Evolutionary conservation across 1,140 invertebrate species (phyloP).

Genomic region (Octopus bimaculoides): DNA sequence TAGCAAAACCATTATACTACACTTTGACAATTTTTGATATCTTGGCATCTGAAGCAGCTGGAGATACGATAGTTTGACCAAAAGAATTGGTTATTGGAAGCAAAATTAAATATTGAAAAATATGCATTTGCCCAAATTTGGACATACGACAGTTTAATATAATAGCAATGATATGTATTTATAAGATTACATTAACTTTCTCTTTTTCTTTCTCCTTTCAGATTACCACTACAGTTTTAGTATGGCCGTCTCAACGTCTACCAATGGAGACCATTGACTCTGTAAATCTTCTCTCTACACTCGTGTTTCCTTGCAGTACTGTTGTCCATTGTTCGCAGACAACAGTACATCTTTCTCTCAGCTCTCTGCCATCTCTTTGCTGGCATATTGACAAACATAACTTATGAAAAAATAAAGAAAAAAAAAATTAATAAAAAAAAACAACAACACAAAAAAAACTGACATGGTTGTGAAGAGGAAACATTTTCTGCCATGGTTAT

Average conservation of each 20-base stretch:
- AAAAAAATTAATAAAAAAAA: background rate
- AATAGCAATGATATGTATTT: background rate
- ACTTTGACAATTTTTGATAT: background rate
- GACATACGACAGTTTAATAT: background rate
- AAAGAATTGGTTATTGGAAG: background rate
- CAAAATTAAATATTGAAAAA: background rate
- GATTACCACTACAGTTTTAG: background rate
- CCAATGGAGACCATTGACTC: background rate
- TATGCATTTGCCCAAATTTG: background rate
- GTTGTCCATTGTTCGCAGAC: background rate
- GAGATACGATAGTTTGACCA: background rate
- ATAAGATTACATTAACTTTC: background rate
- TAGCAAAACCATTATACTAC: too few species aligned
- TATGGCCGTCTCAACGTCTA: background rate
- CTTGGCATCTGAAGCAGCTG: background rate
- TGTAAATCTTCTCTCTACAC: background rate
- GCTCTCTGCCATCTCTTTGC: background rate
- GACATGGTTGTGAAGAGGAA: background rate
- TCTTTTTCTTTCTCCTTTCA: background rate
- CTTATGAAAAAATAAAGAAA: background rate
- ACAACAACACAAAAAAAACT: slow-evolving; percentile 4
- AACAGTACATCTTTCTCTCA: background rate
- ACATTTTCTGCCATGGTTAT: background rate
- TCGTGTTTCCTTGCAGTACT: background rate
- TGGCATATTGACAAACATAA: background rate